phyloP scores from a whole-genome alignment of 2,888 invertebrate genomes.

The Acanthococcus lagerstroemiae region DNA sequence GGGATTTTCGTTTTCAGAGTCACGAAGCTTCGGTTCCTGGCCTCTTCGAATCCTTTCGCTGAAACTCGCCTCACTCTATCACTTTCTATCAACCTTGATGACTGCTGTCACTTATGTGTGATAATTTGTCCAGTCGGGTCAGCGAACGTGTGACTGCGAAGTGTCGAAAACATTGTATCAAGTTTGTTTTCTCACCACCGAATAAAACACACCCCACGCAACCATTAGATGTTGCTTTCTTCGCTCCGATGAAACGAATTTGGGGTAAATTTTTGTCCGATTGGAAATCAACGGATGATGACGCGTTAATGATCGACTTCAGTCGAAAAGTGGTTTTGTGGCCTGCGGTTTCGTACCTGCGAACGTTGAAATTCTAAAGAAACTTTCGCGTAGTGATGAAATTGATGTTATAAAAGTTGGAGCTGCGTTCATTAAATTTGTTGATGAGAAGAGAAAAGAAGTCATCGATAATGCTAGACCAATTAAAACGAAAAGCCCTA shows the following conservation, averaged over 20 bases:
- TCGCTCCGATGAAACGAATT: neutral
- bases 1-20: too few relatives aligned
- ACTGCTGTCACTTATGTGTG: too few relatives aligned
- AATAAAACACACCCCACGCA: too few relatives aligned
- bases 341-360: neutral
- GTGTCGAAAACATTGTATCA: neutral
- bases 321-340: neutral
- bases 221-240: neutral
- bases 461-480: neutral
- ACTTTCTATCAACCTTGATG: too few relatives aligned
- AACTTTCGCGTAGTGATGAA: neutral
- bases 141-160: neutral
- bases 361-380: neutral
- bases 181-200: neutral
- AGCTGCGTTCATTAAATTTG: neutral
- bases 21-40: too few relatives aligned
- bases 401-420: neutral
- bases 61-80: too few relatives aligned
- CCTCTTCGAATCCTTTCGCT: too few relatives aligned
- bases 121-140: too few relatives aligned
- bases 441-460: neutral
- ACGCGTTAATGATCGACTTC: neutral
- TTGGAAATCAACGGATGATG: neutral
- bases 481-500: neutral
- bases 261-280: neutral